phyloP scores from a whole-genome alignment of 2,113 vertebrate species.

The Aythya baeri region DNA sequence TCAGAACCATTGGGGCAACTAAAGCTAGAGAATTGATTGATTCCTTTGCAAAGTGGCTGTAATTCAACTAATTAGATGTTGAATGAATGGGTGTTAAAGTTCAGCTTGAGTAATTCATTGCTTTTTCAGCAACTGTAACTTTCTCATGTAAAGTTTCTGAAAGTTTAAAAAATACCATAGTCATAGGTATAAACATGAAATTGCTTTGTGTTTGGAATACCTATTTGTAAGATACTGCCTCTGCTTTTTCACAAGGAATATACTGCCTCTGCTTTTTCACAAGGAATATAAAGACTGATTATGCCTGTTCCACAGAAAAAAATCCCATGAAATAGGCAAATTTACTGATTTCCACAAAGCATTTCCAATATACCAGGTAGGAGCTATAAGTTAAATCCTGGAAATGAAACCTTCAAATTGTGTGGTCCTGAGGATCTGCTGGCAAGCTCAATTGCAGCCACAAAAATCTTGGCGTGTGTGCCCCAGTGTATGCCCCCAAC shows the following conservation, averaged over 20 bases:
- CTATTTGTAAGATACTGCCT: conserved; percentile 19
- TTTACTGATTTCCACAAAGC: background rate
- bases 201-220: conserved; percentile 26
- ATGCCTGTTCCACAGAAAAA: background rate
- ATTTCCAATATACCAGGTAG: background rate
- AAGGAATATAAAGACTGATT: background rate
- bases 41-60: conserved; percentile 70
- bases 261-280: background rate
- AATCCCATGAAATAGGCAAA: background rate
- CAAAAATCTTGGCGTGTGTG: background rate
- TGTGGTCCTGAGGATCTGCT: background rate
- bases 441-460: background rate
- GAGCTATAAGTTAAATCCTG: background rate
- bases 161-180: conserved; percentile 54
- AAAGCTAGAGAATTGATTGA: conserved; percentile 78
- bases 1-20: conserved; percentile 71
- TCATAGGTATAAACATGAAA: conserved; percentile 21
- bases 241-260: background rate
- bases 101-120: conserved; percentile 73
- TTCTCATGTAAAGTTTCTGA: conserved; percentile 71
- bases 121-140: conserved; percentile 64
- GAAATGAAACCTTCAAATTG: background rate
- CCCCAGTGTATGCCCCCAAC: background rate
- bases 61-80: conserved; percentile 81
- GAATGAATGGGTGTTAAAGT: conserved; percentile 79